These are phyloP conservation scores for Ochlodes sylvanus DNA, from an alignment of 2,888 invertebrate species.

Conservation along the genomic window DNA sequence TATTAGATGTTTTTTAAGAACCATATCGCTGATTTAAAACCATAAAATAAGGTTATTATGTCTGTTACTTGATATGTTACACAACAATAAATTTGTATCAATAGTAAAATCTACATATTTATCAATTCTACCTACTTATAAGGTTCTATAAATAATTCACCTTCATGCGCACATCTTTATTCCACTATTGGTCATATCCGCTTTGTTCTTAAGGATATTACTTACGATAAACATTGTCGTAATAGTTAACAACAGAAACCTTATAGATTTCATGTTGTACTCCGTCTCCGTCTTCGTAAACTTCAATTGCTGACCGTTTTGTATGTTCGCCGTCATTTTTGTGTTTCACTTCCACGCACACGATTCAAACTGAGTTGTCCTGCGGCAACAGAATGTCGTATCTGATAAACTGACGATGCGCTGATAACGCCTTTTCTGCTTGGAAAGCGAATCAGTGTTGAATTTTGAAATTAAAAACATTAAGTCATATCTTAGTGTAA, in stretches of 20 bases:
- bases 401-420: slow-evolving; percentile 49
- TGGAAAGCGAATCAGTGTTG: slow-evolving; percentile 12
- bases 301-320: slow-evolving; percentile 59
- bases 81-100: too few relatives aligned
- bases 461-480: slow-evolving; percentile 20
- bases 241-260: slow-evolving; percentile 75
- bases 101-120: too few relatives aligned
- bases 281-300: slow-evolving; percentile 72
- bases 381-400: slow-evolving; percentile 32
- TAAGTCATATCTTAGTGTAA: neutral
- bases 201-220: slow-evolving; percentile 43
- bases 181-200: neutral
- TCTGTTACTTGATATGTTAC: too few relatives aligned
- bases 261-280: slow-evolving; percentile 78
- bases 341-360: slow-evolving; percentile 25
- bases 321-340: slow-evolving; percentile 48
- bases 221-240: slow-evolving; percentile 79
- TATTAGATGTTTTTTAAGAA: too few relatives aligned
- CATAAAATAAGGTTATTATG: too few relatives aligned
- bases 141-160: neutral
- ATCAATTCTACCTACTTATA: too few relatives aligned
- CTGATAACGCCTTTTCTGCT: slow-evolving; percentile 54
- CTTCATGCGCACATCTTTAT: slow-evolving; percentile 1
- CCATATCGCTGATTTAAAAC: too few relatives aligned
- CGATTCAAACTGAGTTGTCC: slow-evolving; percentile 26